Conservation (phyloP, 1,140 invertebrate genomes). For the Camponotus pennsylvanicus region DNA sequence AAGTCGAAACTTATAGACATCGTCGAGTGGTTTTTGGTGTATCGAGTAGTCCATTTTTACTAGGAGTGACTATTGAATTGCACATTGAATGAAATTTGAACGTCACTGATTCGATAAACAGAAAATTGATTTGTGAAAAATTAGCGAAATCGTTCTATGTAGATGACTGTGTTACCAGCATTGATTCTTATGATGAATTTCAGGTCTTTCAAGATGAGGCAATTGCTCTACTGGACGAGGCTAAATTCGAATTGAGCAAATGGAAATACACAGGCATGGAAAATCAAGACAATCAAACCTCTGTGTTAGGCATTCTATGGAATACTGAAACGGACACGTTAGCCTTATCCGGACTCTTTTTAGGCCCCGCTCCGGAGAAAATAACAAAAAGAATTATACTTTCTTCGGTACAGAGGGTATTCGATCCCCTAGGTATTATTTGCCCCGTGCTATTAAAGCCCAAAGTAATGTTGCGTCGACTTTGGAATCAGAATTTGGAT, state of each 20-base stretch:
- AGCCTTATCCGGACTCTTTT: background rate
- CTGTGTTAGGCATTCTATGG: background rate
- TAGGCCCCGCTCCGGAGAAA: background rate
- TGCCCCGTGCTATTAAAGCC: background rate
- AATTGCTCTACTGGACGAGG: background rate
- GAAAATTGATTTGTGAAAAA: background rate
- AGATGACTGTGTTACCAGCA: background rate
- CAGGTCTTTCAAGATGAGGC: background rate
- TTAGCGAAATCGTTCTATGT: background rate
- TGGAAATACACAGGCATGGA: background rate
- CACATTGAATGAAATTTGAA: background rate
- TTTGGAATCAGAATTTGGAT: background rate
- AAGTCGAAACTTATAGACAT: background rate
- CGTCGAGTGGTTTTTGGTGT: background rate
- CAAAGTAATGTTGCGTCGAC: background rate
- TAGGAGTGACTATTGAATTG: background rate
- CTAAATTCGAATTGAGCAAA: background rate
- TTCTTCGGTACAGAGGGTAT: background rate
- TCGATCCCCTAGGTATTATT: background rate
- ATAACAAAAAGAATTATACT: background rate
- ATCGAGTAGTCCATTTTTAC: background rate
- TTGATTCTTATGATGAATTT: background rate
- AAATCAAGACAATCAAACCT: background rate
- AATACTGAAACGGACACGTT: background rate
- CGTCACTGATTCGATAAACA: accelerated